Conservation (phyloP, 2,797 vertebrate genomes). For the Austrolebias charrua region DNA sequence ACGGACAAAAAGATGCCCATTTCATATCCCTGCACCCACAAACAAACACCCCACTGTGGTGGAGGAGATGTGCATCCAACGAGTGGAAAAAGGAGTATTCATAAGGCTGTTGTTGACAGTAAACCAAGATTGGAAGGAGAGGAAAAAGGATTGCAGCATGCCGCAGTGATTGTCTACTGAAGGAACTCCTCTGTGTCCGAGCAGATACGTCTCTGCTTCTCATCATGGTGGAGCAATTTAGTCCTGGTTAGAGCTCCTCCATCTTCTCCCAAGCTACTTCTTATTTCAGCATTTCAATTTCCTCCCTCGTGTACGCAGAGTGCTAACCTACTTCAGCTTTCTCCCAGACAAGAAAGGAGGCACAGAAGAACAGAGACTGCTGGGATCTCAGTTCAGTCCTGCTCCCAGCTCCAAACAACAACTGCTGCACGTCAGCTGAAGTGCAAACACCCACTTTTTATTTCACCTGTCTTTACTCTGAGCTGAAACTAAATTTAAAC, state of each 20-base stretch:
- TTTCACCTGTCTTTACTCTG: constrained; percentile 14
- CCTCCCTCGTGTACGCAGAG: constrained; percentile 65
- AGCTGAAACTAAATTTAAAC: constrained; percentile 9
- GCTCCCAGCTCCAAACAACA: constrained; percentile 44
- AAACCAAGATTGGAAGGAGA: constrained; percentile 64
- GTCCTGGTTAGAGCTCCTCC: constrained; percentile 65
- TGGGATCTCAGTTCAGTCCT: constrained; percentile 12
- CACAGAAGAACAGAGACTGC: constrained; percentile 21
- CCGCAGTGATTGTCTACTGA: constrained; percentile 52
- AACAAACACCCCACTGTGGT: constrained; percentile 35
- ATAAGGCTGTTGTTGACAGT: constrained; percentile 54
- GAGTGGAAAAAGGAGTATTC: constrained; percentile 44
- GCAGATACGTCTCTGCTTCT: constrained; percentile 67
- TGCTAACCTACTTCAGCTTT: constrained; percentile 71
- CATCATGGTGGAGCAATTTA: constrained; percentile 72
- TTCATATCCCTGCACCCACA: constrained; percentile 63
- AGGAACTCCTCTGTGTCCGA: constrained; percentile 64
- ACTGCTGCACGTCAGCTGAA: constrained; percentile 26
- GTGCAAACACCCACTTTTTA: constrained; percentile 6
- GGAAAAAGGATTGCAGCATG: constrained; percentile 48
- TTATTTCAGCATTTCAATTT: constrained; percentile 78
- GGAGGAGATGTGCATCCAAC: constrained; percentile 35
- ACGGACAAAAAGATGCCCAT: constrained; percentile 52
- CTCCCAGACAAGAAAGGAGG: constrained; percentile 34
- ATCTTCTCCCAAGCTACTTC: constrained; percentile 74